Evolutionary conservation across 2,888 invertebrate species (phyloP).

Genomic region (Athrips mouffetella): DNA sequence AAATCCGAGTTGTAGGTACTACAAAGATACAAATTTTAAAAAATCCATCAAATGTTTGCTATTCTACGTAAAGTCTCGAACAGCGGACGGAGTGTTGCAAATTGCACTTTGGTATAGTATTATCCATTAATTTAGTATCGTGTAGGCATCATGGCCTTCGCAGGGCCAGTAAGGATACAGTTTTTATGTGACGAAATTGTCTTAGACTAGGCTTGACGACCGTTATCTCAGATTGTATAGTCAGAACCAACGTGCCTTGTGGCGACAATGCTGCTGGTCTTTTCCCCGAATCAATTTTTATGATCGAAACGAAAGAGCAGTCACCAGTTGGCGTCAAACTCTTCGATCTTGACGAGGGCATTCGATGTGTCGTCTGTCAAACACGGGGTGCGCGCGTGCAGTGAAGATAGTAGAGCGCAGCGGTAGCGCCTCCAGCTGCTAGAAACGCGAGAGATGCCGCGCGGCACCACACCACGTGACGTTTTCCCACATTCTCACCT

Average conservation of each 20-base stretch:
- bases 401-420: conserved; percentile 36
- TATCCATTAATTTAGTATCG: too few species aligned
- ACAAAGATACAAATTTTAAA: conserved; percentile 8
- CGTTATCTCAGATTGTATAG: too few species aligned
- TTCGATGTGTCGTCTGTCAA: too few species aligned
- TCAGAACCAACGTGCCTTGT: too few species aligned
- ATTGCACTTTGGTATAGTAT: conserved; percentile 42
- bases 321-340: neutral
- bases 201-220: too few species aligned
- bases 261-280: too few species aligned
- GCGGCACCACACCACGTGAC: conserved; percentile 35
- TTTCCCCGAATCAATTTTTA: too few species aligned
- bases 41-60: conserved; percentile 39
- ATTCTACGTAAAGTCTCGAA: conserved; percentile 26
- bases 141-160: too few species aligned
- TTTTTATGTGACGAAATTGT: too few species aligned
- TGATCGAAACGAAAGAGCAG: too few species aligned
- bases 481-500: conserved; percentile 56
- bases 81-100: conserved; percentile 44
- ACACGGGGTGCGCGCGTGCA: conserved; percentile 34
- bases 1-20: conserved; percentile 10
- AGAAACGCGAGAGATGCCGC: conserved; percentile 44
- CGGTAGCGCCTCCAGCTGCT: conserved; percentile 32
- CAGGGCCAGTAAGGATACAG: too few species aligned
- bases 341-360: neutral